Evolutionary conservation across 2,113 vertebrate genomes (phyloP).

Genomic region (Coreoperca whiteheadi): DNA sequence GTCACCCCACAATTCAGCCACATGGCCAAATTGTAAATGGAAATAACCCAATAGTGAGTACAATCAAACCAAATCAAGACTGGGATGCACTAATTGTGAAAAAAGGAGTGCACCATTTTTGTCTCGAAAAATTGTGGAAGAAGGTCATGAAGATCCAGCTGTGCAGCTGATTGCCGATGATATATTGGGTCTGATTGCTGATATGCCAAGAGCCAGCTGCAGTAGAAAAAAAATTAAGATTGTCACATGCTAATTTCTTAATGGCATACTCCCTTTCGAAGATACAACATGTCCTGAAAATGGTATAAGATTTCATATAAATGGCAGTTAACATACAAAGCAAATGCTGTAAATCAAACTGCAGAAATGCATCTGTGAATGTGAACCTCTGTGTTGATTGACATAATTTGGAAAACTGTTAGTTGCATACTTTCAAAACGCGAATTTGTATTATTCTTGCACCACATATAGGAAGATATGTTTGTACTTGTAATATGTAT

Average conservation of each 20-base stretch:
- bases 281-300: background rate
- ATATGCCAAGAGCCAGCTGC: slow-evolving; percentile 66
- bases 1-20: slow-evolving; percentile 4
- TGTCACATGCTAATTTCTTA: slow-evolving; percentile 14
- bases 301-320: slow-evolving; percentile 3
- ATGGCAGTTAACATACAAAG: background rate
- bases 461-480: background rate
- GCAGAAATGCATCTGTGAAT: background rate
- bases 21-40: background rate
- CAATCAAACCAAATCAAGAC: slow-evolving; percentile 74
- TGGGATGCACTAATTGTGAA: slow-evolving; percentile 33
- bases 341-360: background rate
- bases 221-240: slow-evolving; percentile 27
- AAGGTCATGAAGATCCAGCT: slow-evolving; percentile 64
- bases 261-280: slow-evolving; percentile 11
- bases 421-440: background rate
- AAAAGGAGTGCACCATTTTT: slow-evolving; percentile 27
- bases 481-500: background rate
- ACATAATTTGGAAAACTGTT: background rate
- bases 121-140: slow-evolving; percentile 48
- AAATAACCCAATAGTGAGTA: background rate
- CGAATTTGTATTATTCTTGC: background rate
- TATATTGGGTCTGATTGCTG: slow-evolving; percentile 67
- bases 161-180: slow-evolving; percentile 73
- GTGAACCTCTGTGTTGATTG: background rate